Percentiles rank a stretch among this genome's conserved stretches.
phyloP scores from a whole-genome alignment of 2,113 vertebrate species.

The Barbus barbus region DNA sequence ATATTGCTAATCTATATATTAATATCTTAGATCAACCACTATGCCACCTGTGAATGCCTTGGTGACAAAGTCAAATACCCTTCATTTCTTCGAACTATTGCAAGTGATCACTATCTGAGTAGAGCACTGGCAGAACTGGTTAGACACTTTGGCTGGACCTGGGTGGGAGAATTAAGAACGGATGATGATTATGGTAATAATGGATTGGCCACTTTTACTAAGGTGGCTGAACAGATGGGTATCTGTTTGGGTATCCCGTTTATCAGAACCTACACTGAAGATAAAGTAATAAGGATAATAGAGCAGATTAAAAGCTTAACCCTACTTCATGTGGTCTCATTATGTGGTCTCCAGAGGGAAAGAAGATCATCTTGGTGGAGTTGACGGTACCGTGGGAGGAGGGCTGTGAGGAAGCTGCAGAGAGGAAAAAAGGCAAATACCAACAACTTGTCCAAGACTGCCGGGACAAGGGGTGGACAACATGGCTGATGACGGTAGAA shows the following conservation, averaged over 20 bases:
- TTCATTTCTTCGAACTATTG: conserved; percentile 63
- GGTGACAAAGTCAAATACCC: conserved; percentile 60
- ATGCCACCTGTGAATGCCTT: conserved; percentile 63
- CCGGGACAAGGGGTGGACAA: too few relatives aligned
- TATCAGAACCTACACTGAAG: conserved; percentile 63
- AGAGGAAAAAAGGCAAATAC: too few relatives aligned
- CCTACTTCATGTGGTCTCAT: too few relatives aligned
- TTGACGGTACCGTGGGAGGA: too few relatives aligned
- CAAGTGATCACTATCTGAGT: conserved; percentile 64
- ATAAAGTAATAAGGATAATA: conserved; percentile 52
- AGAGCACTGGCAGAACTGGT: conserved; percentile 62
- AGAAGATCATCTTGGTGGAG: too few relatives aligned
- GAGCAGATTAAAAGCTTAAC: conserved; percentile 57
- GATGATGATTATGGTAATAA: conserved; percentile 62
- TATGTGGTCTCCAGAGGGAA: too few relatives aligned
- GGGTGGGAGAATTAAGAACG: conserved; percentile 61
- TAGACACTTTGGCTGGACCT: conserved; percentile 63
- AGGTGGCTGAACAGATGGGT: conserved; percentile 53
- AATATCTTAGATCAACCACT: conserved; percentile 60
- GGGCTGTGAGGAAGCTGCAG: too few relatives aligned
- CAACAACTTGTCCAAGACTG: too few relatives aligned
- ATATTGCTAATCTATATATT: conserved; percentile 25
- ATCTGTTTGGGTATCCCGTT: conserved; percentile 63
- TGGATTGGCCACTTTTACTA: conserved; percentile 58
- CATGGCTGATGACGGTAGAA: too few relatives aligned